Base-by-base conservation (phyloP, 2,888 invertebrate species). In the Mesodorylaimus sp. region DNA sequence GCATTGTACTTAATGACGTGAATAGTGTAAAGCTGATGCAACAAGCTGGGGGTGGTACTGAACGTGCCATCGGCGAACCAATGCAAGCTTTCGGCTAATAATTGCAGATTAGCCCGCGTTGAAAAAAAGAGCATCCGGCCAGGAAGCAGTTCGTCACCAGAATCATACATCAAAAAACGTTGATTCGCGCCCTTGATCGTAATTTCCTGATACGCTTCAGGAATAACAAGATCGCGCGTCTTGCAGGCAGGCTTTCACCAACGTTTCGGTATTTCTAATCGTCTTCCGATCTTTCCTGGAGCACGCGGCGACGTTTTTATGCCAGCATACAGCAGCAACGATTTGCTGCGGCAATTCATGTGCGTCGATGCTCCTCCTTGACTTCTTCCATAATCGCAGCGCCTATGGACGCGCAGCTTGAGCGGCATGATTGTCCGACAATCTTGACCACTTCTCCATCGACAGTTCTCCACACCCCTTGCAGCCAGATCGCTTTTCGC, bases 41-140 rank as follows among this genome's bases (percentile, higher is more conserved):
- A 39, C 7, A 39, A 21, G 5, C 21, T 7, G 10, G 41, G 41
- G n/a, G 21, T 21, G 5, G 41, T 39, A 39, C 21, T 39, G 41
- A 39, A 39, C 7, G 41, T 39, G 7, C 41, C 41, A 39, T 39
- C 41, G 21, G 41, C 41, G 7, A 21, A 39, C 41, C 41, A 39
- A 19, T 39, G 13, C 7, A 7, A 10, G 21, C 41, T 39, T 7
- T 21, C n/a, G 5, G 41, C 10, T n/a, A 39, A 21, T 21, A 39
- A 39, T n/a, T 16, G 7, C 7, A 21, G 41, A 39, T 39, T 39
- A 39, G 16, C 21, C 16, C 13, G 21, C 21, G 41, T 39, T 21
- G 41, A 16, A 39, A 39, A 39, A 39, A 39, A 19, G 5, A 39
- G 21, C 10, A 39, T 39, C 10, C 21, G 10, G 7, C 21, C 16